Percentiles rank a stretch among this genome's conserved stretches.
Conservation (phyloP, 2,797 vertebrate genomes). For the Sternotherus odoratus region DNA sequence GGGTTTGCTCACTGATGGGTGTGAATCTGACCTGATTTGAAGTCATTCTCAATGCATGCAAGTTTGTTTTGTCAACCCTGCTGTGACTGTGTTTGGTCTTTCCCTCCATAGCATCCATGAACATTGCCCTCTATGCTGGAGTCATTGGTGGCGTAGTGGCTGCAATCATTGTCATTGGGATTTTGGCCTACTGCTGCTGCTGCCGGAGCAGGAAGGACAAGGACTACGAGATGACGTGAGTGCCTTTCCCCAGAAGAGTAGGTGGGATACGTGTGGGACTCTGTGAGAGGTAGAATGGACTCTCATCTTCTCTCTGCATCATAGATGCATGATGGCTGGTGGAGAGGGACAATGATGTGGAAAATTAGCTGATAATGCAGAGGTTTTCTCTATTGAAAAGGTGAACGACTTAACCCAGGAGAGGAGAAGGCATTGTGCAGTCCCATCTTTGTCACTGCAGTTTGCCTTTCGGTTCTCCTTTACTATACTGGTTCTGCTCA, state of each 20-base stretch:
- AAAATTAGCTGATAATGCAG: fast-evolving
- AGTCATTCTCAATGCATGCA: background rate
- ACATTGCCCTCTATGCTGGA: constrained; percentile 83
- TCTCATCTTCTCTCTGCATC: background rate
- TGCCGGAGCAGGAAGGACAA: constrained; percentile 69
- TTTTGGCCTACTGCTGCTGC: constrained; percentile 88
- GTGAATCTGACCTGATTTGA: background rate
- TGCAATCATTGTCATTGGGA: constrained; percentile 80
- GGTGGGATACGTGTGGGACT: fast-evolving
- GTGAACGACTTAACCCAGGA: background rate
- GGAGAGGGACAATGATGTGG: fast-evolving
- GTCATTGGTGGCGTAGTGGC: constrained; percentile 84
- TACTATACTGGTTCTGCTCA: background rate
- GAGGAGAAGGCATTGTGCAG: background rate
- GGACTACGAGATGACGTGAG: constrained; percentile 83
- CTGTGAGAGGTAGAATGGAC: background rate
- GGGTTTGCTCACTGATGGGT: background rate
- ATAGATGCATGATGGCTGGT: background rate
- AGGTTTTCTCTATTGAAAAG: background rate
- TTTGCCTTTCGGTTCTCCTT: background rate
- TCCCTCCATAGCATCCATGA: constrained; percentile 85
- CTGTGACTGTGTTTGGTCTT: background rate
- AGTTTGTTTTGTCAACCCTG: background rate
- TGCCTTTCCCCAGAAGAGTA: background rate
- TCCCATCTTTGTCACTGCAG: background rate